Base-by-base conservation (phyloP, 2,113 vertebrate genomes). In the Antechinus stuartii region DNA sequence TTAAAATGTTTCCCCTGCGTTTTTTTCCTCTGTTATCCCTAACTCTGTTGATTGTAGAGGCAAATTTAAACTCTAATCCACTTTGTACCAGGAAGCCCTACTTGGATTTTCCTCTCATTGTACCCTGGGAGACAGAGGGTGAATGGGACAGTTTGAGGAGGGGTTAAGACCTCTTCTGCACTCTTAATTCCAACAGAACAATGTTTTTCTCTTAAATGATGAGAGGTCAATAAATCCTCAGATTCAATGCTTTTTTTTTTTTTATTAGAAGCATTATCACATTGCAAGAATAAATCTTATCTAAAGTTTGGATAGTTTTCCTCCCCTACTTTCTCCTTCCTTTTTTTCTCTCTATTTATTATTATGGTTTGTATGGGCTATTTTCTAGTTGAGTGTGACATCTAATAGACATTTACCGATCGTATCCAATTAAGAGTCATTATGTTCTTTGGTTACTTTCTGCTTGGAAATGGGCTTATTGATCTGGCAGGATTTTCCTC, bases 401-500 rank as follows among this genome's bases (percentile, higher is more conserved):
- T 53, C 76, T 89, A 49, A 11, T 35, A 93, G 94, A 96, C 2
- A 16, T 92, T 91, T 95, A 50, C 35, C 50, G 93, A 97, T 96
- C 94, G 61, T 53, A 57, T 94, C 76, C 94, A 93, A 96, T 95
- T 97, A 97, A n/a, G 55, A 93, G 92, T 96, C 76, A 96, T 97
- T 94, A 96, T 97, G 96, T 68, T 97, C 92, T 96, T 95, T 89
- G 54, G 55, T 97, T 92, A 89, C 96, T 96, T 9, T 92, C 94
- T 95, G 93, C 96, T 92, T 97, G 94, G 97, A 98, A 97, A 96
- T 90, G 54, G 49, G 95, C 96, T 98, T 96, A 97, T 95, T 93
- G 97, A 97, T 92, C 97, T 92, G 96, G 92, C 61, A 93, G 96
- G 97, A 96, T 57, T 97, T 98, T 96, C 96, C 96, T 96, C 89